Evolutionary conservation across 2,888 invertebrate genomes (phyloP).

Genomic region (Troides aeacus): DNA sequence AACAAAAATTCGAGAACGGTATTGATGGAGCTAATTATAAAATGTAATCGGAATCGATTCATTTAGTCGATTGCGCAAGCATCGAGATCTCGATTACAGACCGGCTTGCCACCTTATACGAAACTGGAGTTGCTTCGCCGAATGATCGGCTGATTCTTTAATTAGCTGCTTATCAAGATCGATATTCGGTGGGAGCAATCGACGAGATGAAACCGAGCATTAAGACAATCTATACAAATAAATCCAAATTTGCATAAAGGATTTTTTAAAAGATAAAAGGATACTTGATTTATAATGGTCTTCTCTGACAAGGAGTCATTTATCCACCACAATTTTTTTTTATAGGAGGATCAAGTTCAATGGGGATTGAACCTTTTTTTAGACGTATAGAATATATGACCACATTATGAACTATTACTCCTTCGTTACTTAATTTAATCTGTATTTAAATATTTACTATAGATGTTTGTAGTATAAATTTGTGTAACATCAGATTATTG

Average conservation of each 20-base stretch:
- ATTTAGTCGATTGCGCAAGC: conserved; percentile 69
- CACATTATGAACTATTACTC: too few relatives aligned
- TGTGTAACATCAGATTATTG: not conserved
- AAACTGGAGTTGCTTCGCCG: conserved; percentile 33
- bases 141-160: conserved; percentile 43
- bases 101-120: conserved; percentile 55
- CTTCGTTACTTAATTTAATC: not conserved
- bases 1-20: conserved; percentile 33
- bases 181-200: conserved; percentile 46
- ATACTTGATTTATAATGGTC: not conserved
- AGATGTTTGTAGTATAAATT: too few relatives aligned
- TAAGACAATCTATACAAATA: conserved; percentile 49
- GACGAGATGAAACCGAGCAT: conserved; percentile 57
- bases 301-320: too few relatives aligned
- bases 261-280: conserved; percentile 32
- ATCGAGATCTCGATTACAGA: conserved; percentile 65
- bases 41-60: conserved; percentile 68
- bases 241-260: conserved; percentile 43
- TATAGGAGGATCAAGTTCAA: too few relatives aligned
- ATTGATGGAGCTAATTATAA: conserved; percentile 67
- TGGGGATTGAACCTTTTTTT: too few relatives aligned
- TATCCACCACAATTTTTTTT: too few relatives aligned
- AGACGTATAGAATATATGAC: too few relatives aligned
- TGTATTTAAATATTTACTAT: too few relatives aligned
- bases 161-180: conserved; percentile 46